phyloP scores from a whole-genome alignment of 2,797 vertebrate species.

The Acomys russatus region DNA sequence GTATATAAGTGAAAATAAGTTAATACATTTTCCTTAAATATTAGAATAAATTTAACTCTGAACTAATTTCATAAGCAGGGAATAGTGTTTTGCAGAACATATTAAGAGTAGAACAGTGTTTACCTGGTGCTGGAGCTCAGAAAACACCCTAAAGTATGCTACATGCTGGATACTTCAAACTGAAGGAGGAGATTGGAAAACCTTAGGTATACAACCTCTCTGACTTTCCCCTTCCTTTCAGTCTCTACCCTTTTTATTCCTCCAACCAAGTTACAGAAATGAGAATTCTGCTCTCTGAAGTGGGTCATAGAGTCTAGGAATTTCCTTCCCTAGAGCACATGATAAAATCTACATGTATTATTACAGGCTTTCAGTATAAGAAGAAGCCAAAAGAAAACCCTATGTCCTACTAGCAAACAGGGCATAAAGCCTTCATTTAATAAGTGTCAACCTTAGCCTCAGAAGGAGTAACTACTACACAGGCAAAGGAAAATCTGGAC shows the following conservation, averaged over 20 bases:
- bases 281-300: background rate
- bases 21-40: background rate
- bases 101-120: background rate
- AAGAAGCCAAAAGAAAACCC: background rate
- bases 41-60: constrained; percentile 55
- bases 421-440: background rate
- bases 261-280: background rate
- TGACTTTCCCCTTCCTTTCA: background rate
- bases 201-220: background rate
- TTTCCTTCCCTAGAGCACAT: background rate
- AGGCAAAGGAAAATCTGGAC: background rate
- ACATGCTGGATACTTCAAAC: background rate
- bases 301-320: background rate
- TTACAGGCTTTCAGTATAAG: background rate
- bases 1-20: constrained; percentile 62
- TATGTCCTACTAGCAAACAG: background rate
- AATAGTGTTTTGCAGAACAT: background rate
- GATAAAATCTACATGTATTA: background rate
- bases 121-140: background rate
- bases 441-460: background rate
- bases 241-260: background rate
- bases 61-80: constrained; percentile 41
- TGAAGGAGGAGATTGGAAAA: background rate
- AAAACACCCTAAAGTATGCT: background rate
- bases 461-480: background rate